Conservation (phyloP, 1,140 invertebrate genomes). For the Camponotus vicinus region DNA sequence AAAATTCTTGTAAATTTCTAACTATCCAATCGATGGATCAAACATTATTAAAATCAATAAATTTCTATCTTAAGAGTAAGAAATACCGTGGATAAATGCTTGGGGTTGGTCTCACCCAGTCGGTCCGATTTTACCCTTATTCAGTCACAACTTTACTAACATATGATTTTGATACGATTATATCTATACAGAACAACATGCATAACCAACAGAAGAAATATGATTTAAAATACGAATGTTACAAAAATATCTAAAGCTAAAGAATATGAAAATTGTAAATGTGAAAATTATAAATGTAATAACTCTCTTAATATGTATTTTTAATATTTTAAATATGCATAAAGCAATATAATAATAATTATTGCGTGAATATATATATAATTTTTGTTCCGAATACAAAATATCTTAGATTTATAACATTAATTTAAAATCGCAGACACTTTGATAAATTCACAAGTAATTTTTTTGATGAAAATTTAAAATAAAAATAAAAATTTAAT, state of each 20-base stretch:
- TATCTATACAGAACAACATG: not conserved
- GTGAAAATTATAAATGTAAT: not conserved
- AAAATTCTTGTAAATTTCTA: not conserved
- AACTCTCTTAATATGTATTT: not conserved
- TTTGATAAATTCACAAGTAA: not conserved
- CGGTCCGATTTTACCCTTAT: conserved; percentile 35
- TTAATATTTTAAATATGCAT: not conserved
- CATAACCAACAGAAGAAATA: conserved; percentile 5
- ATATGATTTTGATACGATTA: not conserved
- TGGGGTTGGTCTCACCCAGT: not conserved
- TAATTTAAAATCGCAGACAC: not conserved
- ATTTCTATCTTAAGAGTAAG: conserved; percentile 38
- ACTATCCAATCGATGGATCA: conserved; percentile 2
- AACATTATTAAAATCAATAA: conserved; percentile 28
- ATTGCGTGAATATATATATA: not conserved
- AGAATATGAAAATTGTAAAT: not conserved
- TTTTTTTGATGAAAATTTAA: not conserved
- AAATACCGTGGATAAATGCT: conserved; percentile 8
- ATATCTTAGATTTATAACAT: not conserved
- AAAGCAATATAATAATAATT: not conserved
- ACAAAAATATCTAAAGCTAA: not conserved
- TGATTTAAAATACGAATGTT: not conserved
- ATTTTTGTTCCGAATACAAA: not conserved
- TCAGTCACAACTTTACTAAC: conserved; percentile 26
- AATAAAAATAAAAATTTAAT: not conserved